Percentiles rank a stretch among this genome's conserved stretches.
These are phyloP conservation scores for Spilogale gracilis DNA, from an alignment of 2,113 vertebrate genomes.

Conservation along the genomic window DNA sequence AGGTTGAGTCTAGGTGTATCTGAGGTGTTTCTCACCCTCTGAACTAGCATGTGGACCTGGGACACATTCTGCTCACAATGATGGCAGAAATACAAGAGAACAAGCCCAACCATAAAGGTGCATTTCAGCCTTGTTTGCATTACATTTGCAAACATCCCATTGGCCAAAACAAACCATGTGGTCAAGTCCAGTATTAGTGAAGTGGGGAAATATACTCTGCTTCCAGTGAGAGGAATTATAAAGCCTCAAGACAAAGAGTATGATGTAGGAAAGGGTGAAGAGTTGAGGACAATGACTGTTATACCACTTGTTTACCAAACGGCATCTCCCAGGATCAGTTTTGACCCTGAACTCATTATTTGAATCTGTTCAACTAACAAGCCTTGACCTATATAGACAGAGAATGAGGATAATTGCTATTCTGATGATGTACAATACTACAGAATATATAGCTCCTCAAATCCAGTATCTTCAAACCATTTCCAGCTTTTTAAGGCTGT, in stretches of 20 bases:
- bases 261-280: not conserved
- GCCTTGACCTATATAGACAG: not conserved
- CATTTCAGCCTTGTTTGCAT: not conserved
- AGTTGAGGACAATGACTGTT: not conserved
- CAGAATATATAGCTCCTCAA: not conserved
- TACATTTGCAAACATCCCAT: not conserved
- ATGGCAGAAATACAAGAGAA: not conserved
- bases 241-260: not conserved
- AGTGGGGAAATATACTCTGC: not conserved
- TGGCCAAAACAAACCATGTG: not conserved
- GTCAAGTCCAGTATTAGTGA: not conserved
- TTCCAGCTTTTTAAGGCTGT: not conserved
- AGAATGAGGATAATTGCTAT: not conserved
- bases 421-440: not conserved
- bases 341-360: not conserved
- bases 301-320: not conserved
- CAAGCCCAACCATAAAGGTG: not conserved
- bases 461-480: not conserved
- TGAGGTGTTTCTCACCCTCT: not conserved
- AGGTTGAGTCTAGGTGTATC: not conserved
- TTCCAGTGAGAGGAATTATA: constrained; percentile 4
- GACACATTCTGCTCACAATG: not conserved
- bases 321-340: not conserved
- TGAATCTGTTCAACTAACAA: not conserved
- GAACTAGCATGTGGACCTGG: not conserved